Evolutionary conservation across 2,113 vertebrate species (phyloP).

Genomic region (Alligator sinensis): DNA sequence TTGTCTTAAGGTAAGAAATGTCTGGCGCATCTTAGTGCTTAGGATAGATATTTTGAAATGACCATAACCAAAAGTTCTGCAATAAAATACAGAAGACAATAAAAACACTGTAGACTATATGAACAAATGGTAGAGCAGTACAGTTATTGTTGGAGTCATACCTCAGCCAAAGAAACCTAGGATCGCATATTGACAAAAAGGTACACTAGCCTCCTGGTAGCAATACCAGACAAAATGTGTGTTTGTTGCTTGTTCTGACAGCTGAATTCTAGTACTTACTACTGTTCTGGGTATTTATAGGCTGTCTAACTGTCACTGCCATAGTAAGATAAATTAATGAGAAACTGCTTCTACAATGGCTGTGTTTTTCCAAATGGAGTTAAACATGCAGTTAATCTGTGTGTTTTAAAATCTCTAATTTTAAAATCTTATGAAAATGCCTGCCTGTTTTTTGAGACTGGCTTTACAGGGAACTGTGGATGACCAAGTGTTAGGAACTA

Average conservation of each 20-base stretch:
- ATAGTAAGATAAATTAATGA: background rate
- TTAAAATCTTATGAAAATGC: too few relatives aligned
- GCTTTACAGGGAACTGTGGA: too few relatives aligned
- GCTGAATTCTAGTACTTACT: background rate
- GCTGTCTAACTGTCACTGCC: accelerated
- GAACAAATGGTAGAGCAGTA: background rate
- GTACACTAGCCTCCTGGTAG: background rate
- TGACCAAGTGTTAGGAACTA: too few relatives aligned
- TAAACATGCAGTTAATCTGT: background rate
- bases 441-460: too few relatives aligned
- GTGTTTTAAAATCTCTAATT: background rate
- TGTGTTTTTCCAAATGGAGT: background rate
- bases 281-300: background rate
- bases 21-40: too few relatives aligned
- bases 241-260: background rate
- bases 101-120: too few relatives aligned
- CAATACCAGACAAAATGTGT: background rate
- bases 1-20: too few relatives aligned
- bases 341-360: background rate
- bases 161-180: background rate
- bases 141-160: background rate
- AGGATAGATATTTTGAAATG: too few relatives aligned
- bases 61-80: too few relatives aligned
- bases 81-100: too few relatives aligned
- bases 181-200: background rate